Percentiles rank a stretch among this genome's conserved stretches.
These are phyloP conservation scores for Tenodera sinensis DNA, from an alignment of 2,888 invertebrate species.

Conservation along the genomic window DNA sequence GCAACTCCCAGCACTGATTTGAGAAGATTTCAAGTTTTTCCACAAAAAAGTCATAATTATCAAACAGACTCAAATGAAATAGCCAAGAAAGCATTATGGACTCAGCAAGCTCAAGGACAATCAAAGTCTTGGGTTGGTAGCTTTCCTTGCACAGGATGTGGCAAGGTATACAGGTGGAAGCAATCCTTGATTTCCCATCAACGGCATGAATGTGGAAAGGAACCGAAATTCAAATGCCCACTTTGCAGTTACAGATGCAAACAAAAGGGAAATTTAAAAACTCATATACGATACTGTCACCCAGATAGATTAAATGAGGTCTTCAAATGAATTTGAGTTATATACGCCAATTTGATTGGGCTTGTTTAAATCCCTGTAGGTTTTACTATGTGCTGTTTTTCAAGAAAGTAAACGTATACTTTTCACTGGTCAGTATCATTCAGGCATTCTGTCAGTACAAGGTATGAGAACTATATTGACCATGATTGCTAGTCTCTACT, in stretches of 20 bases:
- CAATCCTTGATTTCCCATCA: constrained; percentile 34
- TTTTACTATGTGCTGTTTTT: no score
- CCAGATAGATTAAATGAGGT: neutral
- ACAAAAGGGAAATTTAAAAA: constrained; percentile 28
- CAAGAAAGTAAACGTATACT: no score
- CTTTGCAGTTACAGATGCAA: constrained; percentile 38
- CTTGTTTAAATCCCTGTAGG: no score
- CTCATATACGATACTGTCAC: constrained; percentile 32
- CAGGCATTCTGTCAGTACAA: no score
- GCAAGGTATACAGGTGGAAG: constrained; percentile 34
- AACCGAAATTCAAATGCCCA: constrained; percentile 32
- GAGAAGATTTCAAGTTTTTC: neutral
- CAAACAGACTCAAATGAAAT: neutral
- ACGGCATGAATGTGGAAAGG: constrained; percentile 33
- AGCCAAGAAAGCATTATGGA: neutral
- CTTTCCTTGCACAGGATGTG: constrained; percentile 35
- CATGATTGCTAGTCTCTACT: no score
- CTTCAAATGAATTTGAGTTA: neutral
- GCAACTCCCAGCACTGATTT: neutral
- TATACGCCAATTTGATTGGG: neutral
- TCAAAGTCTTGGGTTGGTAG: neutral
- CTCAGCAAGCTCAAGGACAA: neutral
- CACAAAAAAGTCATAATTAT: neutral
- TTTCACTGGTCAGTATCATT: no score
- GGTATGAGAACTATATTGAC: no score